Evolutionary conservation across 2,888 invertebrate species (phyloP), one percentile per base, ranked within the genome.

Genomic region (Mallateleia sp.): DNA sequence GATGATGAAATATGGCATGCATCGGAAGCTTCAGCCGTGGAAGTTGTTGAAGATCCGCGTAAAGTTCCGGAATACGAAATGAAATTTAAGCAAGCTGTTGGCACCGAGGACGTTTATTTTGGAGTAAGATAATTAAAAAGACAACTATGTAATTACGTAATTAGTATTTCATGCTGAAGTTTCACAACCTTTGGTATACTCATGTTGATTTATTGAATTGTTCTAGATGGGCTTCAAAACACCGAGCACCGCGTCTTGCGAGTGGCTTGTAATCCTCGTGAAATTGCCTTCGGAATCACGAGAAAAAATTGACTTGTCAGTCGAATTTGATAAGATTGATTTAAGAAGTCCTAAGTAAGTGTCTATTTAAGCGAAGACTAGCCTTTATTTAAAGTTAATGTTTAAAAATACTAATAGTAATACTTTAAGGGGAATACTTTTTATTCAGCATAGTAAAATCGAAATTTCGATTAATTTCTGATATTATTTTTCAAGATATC

Each of bases 21-120:
- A 9, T 91, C 92, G 20, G 95, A 94, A 89, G 89, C 91, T 45
- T 82, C 72, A 18, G 72, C 66, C 5, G 66, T 58, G 14, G 80
- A 85, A 82, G 79, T 85, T 54, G 77, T 72, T 67, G 95, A 96
- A 5, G 97, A 97, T 89, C 96, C 96, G 81, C 96, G 97, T 54
- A 96, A 96, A 93, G 95, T 96, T 24, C 98, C 98, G 0, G 96
- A 96, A 89, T 98, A 98, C 95, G 97, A 97, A 45, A 97, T 98
- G 94, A 96, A 97, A 89, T 99, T 98, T 95, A 97, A 97, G 90
- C 99, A 99, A 95, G 96, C 97, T 42, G 97, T 99, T 0, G 96
- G 97, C 9, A 96, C 98, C 0, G 98, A 98, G 94, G 98, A 99
- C 95, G 96, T 98, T 9, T 99, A 97, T 95, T 96, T 99, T 67